Evolutionary conservation across 2,888 invertebrate species (phyloP).

Genomic region (Byasa hedistus): DNA sequence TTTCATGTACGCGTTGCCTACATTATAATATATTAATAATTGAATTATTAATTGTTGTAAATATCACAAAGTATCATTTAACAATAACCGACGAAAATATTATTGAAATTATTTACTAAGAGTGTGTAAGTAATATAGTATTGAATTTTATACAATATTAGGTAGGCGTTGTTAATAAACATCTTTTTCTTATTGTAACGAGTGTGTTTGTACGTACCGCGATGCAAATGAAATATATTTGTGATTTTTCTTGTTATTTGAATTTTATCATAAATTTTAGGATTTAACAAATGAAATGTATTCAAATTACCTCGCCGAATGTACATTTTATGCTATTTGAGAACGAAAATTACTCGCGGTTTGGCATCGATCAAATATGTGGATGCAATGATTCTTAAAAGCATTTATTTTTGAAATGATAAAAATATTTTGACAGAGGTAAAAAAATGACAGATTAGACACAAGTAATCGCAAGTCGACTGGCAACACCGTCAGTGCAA

Average conservation of each 20-base stretch:
- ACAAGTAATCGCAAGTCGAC: too few species aligned
- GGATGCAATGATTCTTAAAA: too few species aligned
- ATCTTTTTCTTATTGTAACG: slow-evolving; percentile 35
- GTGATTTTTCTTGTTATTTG: slow-evolving; percentile 49
- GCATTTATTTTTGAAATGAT: not conserved
- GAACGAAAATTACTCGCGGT: not conserved
- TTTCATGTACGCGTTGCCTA: not conserved
- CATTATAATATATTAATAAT: slow-evolving; percentile 7
- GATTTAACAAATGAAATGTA: slow-evolving; percentile 1
- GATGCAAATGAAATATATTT: slow-evolving; percentile 35
- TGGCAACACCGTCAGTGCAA: not conserved
- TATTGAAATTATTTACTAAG: slow-evolving; percentile 38
- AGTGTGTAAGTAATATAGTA: slow-evolving; percentile 53
- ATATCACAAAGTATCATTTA: slow-evolving; percentile 35
- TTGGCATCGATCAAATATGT: too few species aligned
- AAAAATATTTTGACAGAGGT: too few species aligned
- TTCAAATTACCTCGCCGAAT: not conserved
- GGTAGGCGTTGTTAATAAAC: slow-evolving; percentile 33
- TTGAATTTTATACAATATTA: slow-evolving; percentile 62
- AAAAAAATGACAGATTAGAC: not conserved
- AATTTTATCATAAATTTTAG: slow-evolving; percentile 36
- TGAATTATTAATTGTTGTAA: slow-evolving; percentile 33
- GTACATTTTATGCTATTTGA: too few species aligned
- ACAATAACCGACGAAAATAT: slow-evolving; percentile 28
- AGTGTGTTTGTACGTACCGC: not conserved